Conservation (phyloP, 2,113 vertebrate species). For the Etia nguti region DNA sequence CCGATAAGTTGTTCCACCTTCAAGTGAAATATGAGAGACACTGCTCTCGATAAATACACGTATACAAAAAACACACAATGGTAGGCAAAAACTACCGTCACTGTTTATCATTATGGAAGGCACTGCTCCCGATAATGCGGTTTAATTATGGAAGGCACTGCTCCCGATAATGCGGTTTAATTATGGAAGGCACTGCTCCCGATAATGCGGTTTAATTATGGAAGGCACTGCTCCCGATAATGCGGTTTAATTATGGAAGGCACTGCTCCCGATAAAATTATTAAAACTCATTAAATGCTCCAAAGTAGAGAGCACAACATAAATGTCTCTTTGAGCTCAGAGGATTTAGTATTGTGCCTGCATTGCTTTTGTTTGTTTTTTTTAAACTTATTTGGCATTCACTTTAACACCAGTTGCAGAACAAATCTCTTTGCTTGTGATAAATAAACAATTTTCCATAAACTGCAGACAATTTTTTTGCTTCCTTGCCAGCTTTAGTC, state of each 20-base stretch:
- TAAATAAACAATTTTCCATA: not conserved
- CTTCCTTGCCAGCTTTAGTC: not conserved
- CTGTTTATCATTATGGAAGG: slow-evolving; percentile 91
- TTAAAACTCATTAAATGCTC: slow-evolving; percentile 35
- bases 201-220: not conserved
- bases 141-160: slow-evolving; percentile 95
- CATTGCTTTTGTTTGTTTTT: not conserved
- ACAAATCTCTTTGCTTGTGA: not conserved
- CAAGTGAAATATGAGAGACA: slow-evolving; percentile 95
- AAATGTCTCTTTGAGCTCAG: slow-evolving; percentile 13
- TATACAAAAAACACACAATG: slow-evolving; percentile 60
- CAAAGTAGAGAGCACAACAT: slow-evolving; percentile 48
- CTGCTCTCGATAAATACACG: slow-evolving; percentile 93
- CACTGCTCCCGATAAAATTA: slow-evolving; percentile 94
- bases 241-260: slow-evolving; percentile 91
- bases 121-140: slow-evolving; percentile 95
- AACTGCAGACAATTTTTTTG: not conserved
- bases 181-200: slow-evolving; percentile 80
- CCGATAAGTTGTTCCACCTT: slow-evolving; percentile 95
- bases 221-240: slow-evolving; percentile 94
- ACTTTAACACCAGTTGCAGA: not conserved
- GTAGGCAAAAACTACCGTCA: slow-evolving; percentile 98
- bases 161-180: slow-evolving; percentile 87
- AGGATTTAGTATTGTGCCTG: not conserved
- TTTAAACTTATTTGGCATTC: not conserved